phyloP scores from a whole-genome alignment of 2,888 invertebrate species.

The Ectropis crepuscularia region DNA sequence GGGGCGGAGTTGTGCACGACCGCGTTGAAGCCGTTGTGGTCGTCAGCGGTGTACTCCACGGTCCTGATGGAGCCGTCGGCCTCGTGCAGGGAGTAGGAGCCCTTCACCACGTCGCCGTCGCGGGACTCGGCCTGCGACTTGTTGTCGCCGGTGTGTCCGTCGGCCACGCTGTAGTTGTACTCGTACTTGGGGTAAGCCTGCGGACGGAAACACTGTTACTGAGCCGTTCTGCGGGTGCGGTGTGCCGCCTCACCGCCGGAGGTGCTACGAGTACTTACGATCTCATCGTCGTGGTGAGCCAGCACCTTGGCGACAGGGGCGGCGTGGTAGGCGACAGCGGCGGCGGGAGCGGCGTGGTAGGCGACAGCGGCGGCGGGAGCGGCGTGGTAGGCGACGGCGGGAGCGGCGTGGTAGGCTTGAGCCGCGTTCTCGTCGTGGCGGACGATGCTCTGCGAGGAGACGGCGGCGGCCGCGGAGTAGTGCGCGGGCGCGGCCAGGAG shows the following conservation, averaged over 20 bases:
- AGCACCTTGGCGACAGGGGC: slow-evolving; percentile 47
- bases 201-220: slow-evolving; percentile 16
- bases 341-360: slow-evolving; percentile 47
- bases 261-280: slow-evolving; percentile 42
- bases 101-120: slow-evolving; percentile 83
- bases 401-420: slow-evolving; percentile 48
- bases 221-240: neutral
- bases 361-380: slow-evolving; percentile 45
- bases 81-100: slow-evolving; percentile 82
- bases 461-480: slow-evolving; percentile 63
- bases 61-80: slow-evolving; percentile 84
- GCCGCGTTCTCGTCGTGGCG: slow-evolving; percentile 60
- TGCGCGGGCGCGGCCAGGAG: slow-evolving; percentile 64
- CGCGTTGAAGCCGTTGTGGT: slow-evolving; percentile 79
- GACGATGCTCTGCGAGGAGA: slow-evolving; percentile 70
- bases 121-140: slow-evolving; percentile 82
- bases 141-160: slow-evolving; percentile 84
- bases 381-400: slow-evolving; percentile 42
- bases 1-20: slow-evolving; percentile 68
- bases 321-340: slow-evolving; percentile 46
- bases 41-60: slow-evolving; percentile 82
- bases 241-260: neutral
- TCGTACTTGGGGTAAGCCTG: slow-evolving; percentile 78
- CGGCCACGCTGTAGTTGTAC: slow-evolving; percentile 83
- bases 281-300: slow-evolving; percentile 53